Percentiles rank a stretch among this genome's conserved stretches.
Evolutionary conservation across 1,140 invertebrate genomes (phyloP).

Genomic region (Drosophila navojoa): DNA sequence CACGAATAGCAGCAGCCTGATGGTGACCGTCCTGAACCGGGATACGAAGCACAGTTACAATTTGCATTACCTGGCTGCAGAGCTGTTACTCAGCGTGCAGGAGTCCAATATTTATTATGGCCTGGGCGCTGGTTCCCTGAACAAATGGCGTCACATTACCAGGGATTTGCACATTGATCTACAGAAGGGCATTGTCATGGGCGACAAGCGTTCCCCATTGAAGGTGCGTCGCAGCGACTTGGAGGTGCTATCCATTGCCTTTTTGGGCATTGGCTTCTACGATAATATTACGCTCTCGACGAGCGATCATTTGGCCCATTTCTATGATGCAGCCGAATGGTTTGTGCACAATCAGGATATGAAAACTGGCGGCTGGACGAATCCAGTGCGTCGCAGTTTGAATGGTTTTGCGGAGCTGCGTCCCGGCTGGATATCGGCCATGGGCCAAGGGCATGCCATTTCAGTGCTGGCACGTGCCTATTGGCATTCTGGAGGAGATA

Average conservation of each 20-base stretch:
- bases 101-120: constrained; percentile 94
- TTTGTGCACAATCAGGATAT: constrained; percentile 94
- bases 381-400: constrained; percentile 92
- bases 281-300: constrained; percentile 93
- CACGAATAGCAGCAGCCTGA: constrained; percentile 92
- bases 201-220: constrained; percentile 86
- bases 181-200: constrained; percentile 91
- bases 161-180: constrained; percentile 96
- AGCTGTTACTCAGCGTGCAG: constrained; percentile 89
- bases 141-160: constrained; percentile 92
- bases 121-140: constrained; percentile 87
- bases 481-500: constrained; percentile 90
- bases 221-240: constrained; percentile 91
- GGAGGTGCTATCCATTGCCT: constrained; percentile 85
- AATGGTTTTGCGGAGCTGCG: constrained; percentile 90
- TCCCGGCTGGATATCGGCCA: constrained; percentile 97
- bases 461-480: constrained; percentile 96
- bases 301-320: constrained; percentile 93
- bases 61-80: constrained; percentile 92
- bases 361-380: constrained; percentile 93
- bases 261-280: constrained; percentile 89
- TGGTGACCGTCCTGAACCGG: constrained; percentile 90
- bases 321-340: constrained; percentile 97
- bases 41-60: constrained; percentile 91
- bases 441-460: constrained; percentile 98